phyloP scores from a whole-genome alignment of 1,140 invertebrate species.

The Caerostris extrusa region DNA sequence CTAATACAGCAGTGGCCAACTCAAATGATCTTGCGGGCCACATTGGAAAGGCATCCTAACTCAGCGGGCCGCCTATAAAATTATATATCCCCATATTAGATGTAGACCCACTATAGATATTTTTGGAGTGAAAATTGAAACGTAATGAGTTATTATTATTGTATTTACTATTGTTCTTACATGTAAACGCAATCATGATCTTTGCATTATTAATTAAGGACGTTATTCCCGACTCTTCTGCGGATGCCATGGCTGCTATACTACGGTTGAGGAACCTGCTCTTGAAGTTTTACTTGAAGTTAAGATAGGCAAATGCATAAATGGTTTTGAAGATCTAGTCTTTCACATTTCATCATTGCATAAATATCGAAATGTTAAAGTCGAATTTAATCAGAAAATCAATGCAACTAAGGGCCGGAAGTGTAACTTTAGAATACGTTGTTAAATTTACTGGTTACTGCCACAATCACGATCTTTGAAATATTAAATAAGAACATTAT shows the following conservation, averaged over 20 bases:
- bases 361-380: not conserved
- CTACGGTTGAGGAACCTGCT: not conserved
- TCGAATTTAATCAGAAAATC: not conserved
- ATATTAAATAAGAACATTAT: not conserved
- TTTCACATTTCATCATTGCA: not conserved
- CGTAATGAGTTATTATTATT: too few species aligned
- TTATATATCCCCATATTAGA: too few species aligned
- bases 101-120: too few species aligned
- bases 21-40: too few species aligned
- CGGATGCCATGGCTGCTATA: not conserved
- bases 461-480: not conserved
- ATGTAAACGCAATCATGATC: too few species aligned
- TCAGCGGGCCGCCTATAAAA: too few species aligned
- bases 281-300: not conserved
- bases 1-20: too few species aligned
- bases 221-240: not conserved
- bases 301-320: not conserved
- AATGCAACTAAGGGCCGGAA: not conserved
- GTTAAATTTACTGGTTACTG: too few species aligned
- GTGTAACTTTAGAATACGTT: too few species aligned
- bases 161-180: too few species aligned
- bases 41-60: too few species aligned
- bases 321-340: not conserved
- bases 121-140: too few species aligned
- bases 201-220: not conserved